Evolutionary conservation across 2,113 vertebrate genomes (phyloP).

Genomic region (Equus przewalskii): DNA sequence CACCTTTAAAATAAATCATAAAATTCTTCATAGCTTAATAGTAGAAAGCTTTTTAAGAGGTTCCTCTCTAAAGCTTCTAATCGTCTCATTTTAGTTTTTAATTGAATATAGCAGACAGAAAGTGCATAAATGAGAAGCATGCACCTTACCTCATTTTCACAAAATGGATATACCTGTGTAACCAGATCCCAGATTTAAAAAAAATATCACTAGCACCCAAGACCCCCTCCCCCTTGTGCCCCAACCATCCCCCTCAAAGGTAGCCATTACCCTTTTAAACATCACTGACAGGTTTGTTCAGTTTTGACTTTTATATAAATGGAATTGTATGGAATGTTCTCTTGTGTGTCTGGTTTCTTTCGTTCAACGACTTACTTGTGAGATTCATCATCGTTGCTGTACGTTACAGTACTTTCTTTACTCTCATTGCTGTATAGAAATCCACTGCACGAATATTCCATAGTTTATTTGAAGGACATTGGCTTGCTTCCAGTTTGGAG

Average conservation of each 20-base stretch:
- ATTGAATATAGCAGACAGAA: background rate
- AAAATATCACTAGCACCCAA: background rate
- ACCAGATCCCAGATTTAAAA: background rate
- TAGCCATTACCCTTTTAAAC: background rate
- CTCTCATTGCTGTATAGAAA: background rate
- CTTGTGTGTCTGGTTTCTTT: conserved; percentile 3
- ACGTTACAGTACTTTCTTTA: background rate
- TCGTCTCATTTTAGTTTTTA: background rate
- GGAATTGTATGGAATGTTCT: background rate
- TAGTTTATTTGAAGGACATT: background rate
- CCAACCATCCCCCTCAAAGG: background rate
- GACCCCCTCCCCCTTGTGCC: background rate
- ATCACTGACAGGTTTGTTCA: background rate
- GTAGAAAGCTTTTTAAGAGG: background rate
- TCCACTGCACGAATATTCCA: background rate
- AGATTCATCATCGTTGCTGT: background rate
- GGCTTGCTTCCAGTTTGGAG: background rate
- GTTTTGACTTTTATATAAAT: conserved; percentile 18
- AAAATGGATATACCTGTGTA: background rate
- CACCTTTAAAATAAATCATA: background rate
- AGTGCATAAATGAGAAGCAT: background rate
- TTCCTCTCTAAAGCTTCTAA: background rate
- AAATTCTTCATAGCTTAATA: background rate
- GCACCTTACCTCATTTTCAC: background rate
- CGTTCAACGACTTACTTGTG: background rate